Conservation (phyloP, 2,797 vertebrate species). For the Danionella dracula region DNA sequence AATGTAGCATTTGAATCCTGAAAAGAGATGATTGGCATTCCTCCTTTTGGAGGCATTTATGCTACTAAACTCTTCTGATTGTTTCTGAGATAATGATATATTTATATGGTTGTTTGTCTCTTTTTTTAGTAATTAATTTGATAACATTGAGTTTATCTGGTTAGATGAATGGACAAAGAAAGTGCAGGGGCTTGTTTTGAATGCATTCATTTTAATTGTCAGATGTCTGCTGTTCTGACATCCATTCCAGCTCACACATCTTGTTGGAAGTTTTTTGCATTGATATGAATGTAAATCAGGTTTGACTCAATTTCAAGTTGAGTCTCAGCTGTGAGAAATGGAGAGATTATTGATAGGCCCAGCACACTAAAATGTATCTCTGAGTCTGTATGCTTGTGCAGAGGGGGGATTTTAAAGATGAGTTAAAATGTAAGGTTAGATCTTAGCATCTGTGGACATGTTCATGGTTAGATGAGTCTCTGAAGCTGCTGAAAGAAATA, state of each 20-base stretch:
- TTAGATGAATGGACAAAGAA: not conserved
- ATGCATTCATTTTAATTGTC: not conserved
- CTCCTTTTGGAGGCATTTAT: not conserved
- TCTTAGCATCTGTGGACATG: too few relatives aligned
- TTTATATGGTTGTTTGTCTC: not conserved
- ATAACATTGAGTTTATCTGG: not conserved
- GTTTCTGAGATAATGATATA: not conserved
- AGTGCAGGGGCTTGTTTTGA: not conserved
- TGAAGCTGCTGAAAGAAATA: too few relatives aligned
- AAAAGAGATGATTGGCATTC: slow-evolving; percentile 2
- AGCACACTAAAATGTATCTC: too few relatives aligned
- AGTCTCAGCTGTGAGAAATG: not conserved
- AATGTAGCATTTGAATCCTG: slow-evolving; percentile 14
- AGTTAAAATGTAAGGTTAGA: too few relatives aligned
- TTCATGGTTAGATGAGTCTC: too few relatives aligned
- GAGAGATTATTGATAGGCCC: not conserved
- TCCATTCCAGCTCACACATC: not conserved
- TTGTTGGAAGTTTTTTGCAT: not conserved
- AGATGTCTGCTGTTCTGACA: not conserved
- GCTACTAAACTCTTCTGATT: not conserved
- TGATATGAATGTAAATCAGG: not conserved
- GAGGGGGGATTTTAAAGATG: too few relatives aligned
- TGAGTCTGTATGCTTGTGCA: too few relatives aligned
- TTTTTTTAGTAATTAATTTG: not conserved
- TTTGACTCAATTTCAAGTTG: not conserved